Base-by-base conservation (phyloP, 2,113 vertebrate genomes). In the Poicephalus gulielmi region DNA sequence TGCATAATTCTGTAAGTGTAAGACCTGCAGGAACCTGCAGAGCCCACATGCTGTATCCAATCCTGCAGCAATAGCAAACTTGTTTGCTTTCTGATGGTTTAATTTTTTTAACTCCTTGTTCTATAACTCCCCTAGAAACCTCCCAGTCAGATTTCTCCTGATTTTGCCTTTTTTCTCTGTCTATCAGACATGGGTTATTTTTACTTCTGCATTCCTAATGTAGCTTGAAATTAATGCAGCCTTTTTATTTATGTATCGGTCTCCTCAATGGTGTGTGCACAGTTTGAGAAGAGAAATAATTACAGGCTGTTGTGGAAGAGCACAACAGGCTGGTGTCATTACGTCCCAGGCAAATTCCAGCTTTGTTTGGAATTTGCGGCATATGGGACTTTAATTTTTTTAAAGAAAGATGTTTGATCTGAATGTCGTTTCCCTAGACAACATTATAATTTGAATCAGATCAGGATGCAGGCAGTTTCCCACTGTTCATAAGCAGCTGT, bases 151-250 rank as follows among this genome's bases (percentile, higher is more conserved):
- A 47, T 83, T 83, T 92, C 79, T 94, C 86, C 59, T 88, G 55
- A 95, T 92, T 93, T 83, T 80, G 24, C 50, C 44, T 43, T 75
- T 91, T 94, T 82, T 62, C 28, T 11, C 25, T 59, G 23, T 77
- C 68, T 90, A 88, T 83, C 73, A 75, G 64, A 59, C 55, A 59
- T 31, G 3, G 13, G 46, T 78, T 97, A 92, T 93, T 94, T 94
- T 94, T 83, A 93, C 68, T 88, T 66, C 88, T 78, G 67, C 19
- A 39, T 94, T 93, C 64, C 43, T 95, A 96, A 95, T 95, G 95
- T 94, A 96, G 87, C 93, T 96, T 96, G 93, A 97, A 96, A 96
- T 95, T 92, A 95, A 90, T 75, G 90, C 79, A 92, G 75, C 30
- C 14, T 86, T 83, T 95, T 92, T 88, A 90, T 90, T 96, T 94